These are phyloP conservation scores for Brachirus orientalis DNA, from an alignment of 2,113 vertebrate species.

Conservation along the genomic window DNA sequence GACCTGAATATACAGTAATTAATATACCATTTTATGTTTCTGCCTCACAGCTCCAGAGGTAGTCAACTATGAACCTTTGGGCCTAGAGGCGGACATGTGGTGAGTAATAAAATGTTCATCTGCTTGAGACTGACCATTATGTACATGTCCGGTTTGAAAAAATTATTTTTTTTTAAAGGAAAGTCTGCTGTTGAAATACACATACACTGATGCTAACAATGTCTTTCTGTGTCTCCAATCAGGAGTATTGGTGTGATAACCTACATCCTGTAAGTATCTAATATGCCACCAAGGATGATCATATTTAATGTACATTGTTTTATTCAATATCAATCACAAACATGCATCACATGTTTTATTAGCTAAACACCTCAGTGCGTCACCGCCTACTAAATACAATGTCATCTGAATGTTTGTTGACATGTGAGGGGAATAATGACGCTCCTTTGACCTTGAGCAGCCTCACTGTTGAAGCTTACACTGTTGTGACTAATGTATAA, in stretches of 20 bases:
- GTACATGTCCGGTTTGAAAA: constrained; percentile 4
- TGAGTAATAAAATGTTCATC: constrained; percentile 76
- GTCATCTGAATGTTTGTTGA: background rate
- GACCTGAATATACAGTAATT: constrained; percentile 12
- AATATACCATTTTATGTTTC: constrained; percentile 39
- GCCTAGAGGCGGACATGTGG: constrained; percentile 99
- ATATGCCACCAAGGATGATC: background rate
- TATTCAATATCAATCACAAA: too few species aligned
- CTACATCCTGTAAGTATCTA: constrained; percentile 80
- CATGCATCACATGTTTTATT: too few species aligned
- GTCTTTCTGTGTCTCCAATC: constrained; percentile 7
- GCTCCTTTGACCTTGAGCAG: constrained; percentile 21
- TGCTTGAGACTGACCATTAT: background rate
- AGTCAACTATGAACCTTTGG: constrained; percentile 97
- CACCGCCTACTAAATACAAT: background rate
- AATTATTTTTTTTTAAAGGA: background rate
- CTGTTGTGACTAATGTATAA: constrained; percentile 2
- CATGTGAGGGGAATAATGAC: background rate
- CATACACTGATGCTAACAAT: background rate
- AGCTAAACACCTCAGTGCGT: too few species aligned
- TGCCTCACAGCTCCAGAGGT: constrained; percentile 93
- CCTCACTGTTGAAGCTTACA: background rate
- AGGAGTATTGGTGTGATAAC: constrained; percentile 80
- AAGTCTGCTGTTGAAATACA: constrained; percentile 21
- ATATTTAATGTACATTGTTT: too few species aligned